Base-by-base conservation (phyloP, 1,140 invertebrate species). In the Berghia stephanieae region DNA sequence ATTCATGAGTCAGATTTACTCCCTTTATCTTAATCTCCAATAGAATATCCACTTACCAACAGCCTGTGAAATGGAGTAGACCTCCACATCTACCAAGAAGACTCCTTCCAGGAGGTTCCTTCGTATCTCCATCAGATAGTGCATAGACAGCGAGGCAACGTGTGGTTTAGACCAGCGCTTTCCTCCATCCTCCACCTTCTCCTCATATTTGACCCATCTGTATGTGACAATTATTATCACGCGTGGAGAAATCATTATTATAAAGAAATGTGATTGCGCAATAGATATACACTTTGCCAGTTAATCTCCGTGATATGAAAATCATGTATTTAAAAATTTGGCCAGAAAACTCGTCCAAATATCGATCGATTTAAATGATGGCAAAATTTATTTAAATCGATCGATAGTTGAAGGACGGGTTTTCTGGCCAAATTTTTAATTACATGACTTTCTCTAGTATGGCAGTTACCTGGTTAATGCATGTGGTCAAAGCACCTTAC, bases 171-270 rank as follows among this genome's bases (percentile, higher is more conserved):
- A 90, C 89, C 89, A 90, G n/a, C 89, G 73, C 60, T 90, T 89
- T 13, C 88, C 88, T 0, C 86, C 86, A 38, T 88, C 88, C 70
- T 89, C 88, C 24, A 90, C 86, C 68, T 88, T 86, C 78, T 90
- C 89, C 79, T 90, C 89, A 82, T 89, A 90, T 80, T 90, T 90
- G 3, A 90, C 90, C 91, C 91, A 91, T 83, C 88, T 91, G 69
- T 40, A n/a, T n/a, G n/a, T n/a, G n/a, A 79, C 73, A 18, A 21
- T 36, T 36, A 66, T 66, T 57, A 66, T 18, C 38, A 85, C 84
- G 81, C 81, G 27, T 81, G 81, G 27, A 78, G 72, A 75, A 84
- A 83, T 44, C 79, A 69, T 81, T 68, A 13, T 16, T 16, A 2
- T 16, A 18, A 34, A 1, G 31, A n/a, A 2, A n/a, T 18, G 31